These are phyloP conservation scores for Bombus pascuorum DNA, from an alignment of 1,140 invertebrate genomes.

Conservation along the genomic window DNA sequence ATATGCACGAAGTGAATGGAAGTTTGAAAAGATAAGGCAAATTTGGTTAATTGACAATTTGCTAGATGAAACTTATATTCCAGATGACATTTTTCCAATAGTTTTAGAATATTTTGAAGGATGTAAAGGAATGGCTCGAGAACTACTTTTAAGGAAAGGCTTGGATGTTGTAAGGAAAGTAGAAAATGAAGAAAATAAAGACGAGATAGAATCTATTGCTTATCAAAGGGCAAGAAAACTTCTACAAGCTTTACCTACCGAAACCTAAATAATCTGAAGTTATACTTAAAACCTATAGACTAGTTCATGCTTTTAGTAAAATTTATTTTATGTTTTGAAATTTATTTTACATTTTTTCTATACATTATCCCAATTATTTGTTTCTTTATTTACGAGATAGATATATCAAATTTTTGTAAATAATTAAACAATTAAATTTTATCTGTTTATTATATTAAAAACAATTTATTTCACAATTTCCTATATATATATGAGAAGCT, in stretches of 20 bases:
- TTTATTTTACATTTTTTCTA: neutral
- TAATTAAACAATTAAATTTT: constrained; percentile 39
- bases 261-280: constrained; percentile 57
- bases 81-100: constrained; percentile 84
- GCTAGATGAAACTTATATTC: constrained; percentile 84
- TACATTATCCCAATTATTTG: neutral
- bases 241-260: constrained; percentile 80
- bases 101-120: constrained; percentile 88
- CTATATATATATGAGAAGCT: constrained; percentile 17
- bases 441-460: constrained; percentile 23
- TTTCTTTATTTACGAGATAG: neutral
- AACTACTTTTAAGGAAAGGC: constrained; percentile 85
- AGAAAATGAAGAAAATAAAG: constrained; percentile 84
- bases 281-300: constrained; percentile 14
- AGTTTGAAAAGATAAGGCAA: constrained; percentile 89
- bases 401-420: constrained; percentile 27
- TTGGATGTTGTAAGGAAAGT: constrained; percentile 85
- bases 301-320: neutral
- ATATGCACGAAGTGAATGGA: constrained; percentile 87
- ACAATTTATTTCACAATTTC: constrained; percentile 33
- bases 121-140: constrained; percentile 85
- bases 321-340: neutral
- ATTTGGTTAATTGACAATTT: constrained; percentile 88
- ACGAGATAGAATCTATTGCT: constrained; percentile 75
- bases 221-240: constrained; percentile 83